Evolutionary conservation across 2,888 invertebrate species (phyloP).

Genomic region (Philaethria dido): DNA sequence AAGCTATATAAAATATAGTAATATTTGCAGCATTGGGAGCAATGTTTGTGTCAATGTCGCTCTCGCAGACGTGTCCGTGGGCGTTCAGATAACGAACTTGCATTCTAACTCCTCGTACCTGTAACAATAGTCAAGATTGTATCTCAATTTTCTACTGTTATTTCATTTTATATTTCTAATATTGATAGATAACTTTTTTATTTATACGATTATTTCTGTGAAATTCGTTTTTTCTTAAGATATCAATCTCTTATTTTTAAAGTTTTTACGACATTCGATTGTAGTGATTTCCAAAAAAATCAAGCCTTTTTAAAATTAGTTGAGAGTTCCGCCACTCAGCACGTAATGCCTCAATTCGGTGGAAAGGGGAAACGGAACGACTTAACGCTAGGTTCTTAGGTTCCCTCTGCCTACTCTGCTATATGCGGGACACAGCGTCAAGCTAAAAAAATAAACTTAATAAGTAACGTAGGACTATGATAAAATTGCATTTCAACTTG

Average conservation of each 20-base stretch:
- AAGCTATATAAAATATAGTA: neutral
- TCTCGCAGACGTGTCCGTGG: conserved; percentile 10
- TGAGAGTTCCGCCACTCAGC: no score
- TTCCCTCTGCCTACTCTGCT: no score
- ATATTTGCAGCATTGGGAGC: conserved; percentile 1
- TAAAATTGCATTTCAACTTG: conserved; percentile 2
- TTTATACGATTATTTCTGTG: neutral
- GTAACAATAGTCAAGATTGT: conserved; percentile 7
- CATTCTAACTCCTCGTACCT: conserved; percentile 19
- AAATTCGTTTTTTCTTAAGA: no score
- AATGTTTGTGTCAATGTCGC: conserved; percentile 13
- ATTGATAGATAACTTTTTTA: neutral
- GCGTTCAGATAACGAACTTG: conserved; percentile 30
- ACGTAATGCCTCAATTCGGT: no score
- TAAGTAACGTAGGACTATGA: neutral
- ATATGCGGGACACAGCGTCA: no score
- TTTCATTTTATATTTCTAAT: neutral
- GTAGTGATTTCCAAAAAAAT: no score
- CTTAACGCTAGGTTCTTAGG: no score
- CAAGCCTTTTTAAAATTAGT: no score
- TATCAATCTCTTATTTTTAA: no score
- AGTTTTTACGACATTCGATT: no score
- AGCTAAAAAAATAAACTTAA: no score
- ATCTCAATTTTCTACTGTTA: conserved; percentile 4
- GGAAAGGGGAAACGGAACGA: no score